A percentile compares a stretch with the other conserved stretches of the same genome.
phyloP scores from a whole-genome alignment of 2,888 invertebrate species.

The Cactoblastis cactorum region DNA sequence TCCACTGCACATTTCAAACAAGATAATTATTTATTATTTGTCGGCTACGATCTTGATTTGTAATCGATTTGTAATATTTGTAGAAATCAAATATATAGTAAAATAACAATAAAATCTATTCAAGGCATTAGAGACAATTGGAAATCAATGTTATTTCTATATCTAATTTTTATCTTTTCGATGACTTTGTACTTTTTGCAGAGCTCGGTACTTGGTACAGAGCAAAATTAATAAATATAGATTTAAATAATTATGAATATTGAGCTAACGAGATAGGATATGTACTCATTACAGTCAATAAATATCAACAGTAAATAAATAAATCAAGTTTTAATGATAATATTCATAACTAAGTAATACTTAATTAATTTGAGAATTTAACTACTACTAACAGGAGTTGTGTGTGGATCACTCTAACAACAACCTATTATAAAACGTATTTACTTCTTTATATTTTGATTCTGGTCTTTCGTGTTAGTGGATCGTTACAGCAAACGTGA shows the following conservation, averaged over 20 bases:
- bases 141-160: not conserved
- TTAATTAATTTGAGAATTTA: conserved; percentile 25
- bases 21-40: too few relatives aligned
- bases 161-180: not conserved
- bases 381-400: conserved; percentile 42
- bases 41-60: too few relatives aligned
- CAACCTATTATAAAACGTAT: not conserved
- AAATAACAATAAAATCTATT: too few relatives aligned
- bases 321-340: conserved; percentile 33
- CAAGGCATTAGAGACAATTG: not conserved
- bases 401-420: conserved; percentile 25
- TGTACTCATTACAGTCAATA: too few relatives aligned
- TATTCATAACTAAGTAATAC: conserved; percentile 41
- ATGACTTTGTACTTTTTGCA: not conserved
- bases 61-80: too few relatives aligned
- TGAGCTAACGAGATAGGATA: not conserved
- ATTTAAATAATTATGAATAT: not conserved
- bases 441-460: too few relatives aligned
- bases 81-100: too few relatives aligned
- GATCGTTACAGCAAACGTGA: too few relatives aligned
- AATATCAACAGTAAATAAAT: not conserved
- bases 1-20: too few relatives aligned
- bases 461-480: too few relatives aligned
- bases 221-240: not conserved
- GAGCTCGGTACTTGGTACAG: too few relatives aligned